A percentile compares a stretch with the other conserved stretches of the same genome.
These are phyloP conservation scores for Vanacampus margaritifer DNA, from an alignment of 2,113 vertebrate genomes.

Conservation along the genomic window DNA sequence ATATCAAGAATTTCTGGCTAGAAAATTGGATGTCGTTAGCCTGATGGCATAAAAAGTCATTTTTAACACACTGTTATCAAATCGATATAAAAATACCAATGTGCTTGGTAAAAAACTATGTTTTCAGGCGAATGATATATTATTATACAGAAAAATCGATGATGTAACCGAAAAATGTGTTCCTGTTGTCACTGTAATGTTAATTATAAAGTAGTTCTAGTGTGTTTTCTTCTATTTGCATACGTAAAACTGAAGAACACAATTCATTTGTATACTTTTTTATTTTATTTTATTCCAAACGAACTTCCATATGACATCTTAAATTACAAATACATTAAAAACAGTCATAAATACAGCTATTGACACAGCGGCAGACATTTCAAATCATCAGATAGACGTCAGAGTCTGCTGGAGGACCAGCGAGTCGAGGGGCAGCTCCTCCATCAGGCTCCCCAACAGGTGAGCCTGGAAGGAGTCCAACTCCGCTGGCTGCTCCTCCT, in stretches of 20 bases:
- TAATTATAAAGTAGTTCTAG: neutral
- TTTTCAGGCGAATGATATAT: no score
- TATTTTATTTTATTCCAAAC: neutral
- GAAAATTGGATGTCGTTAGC: neutral
- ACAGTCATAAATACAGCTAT: constrained; percentile 28
- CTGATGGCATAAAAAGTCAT: neutral
- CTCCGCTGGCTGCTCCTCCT: constrained; percentile 11
- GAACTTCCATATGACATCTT: neutral
- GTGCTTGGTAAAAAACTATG: no score
- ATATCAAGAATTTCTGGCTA: no score
- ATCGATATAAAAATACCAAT: no score
- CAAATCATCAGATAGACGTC: neutral
- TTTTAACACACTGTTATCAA: neutral
- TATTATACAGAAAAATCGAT: no score
- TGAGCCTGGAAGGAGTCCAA: neutral
- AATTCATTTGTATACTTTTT: neutral
- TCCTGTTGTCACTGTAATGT: no score
- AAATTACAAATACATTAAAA: neutral
- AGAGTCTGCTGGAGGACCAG: constrained; percentile 29
- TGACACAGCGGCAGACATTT: neutral
- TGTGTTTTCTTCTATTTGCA: neutral
- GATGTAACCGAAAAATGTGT: no score
- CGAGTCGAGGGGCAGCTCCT: constrained; percentile 18
- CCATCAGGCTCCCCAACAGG: constrained; percentile 6
- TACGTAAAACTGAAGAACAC: neutral